A percentile compares a stretch with the other conserved stretches of the same genome.
Conservation (phyloP, 2,797 vertebrate species). For the Coregonus ussuriensis region DNA sequence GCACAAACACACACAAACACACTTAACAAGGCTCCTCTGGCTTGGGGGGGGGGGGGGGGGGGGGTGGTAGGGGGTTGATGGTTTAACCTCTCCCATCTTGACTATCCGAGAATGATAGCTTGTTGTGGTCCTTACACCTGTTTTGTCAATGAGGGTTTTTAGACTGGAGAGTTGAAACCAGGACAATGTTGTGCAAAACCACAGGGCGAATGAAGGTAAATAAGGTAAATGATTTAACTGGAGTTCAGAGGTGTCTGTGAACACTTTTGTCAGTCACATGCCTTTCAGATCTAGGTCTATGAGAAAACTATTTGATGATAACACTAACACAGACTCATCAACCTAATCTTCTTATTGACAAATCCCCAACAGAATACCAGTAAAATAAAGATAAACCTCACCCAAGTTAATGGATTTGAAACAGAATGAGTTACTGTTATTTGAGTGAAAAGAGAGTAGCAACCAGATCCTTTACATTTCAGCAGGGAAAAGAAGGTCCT, state of each 20-base stretch:
- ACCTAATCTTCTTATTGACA: neutral
- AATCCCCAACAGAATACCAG: conserved; percentile 1
- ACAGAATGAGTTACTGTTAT: neutral
- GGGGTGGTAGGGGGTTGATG: neutral
- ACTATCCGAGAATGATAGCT: conserved; percentile 10
- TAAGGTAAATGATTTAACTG: neutral
- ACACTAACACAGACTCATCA: neutral
- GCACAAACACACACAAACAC: no score
- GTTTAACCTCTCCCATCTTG: conserved; percentile 11
- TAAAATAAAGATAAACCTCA: neutral
- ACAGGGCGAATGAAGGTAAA: no score
- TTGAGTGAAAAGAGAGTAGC: conserved; percentile 18
- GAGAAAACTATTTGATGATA: neutral
- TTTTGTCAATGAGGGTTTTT: neutral
- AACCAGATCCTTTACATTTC: conserved; percentile 61
- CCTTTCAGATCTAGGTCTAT: neutral
- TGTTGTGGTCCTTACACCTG: neutral
- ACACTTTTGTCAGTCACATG: neutral
- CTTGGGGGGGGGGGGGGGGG: neutral
- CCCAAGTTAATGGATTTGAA: neutral
- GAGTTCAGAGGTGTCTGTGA: neutral
- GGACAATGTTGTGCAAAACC: neutral
- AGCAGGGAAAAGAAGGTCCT: conserved; percentile 60
- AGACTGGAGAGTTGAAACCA: neutral
- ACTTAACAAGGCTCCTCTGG: neutral